Evolutionary conservation across 2,797 vertebrate genomes (phyloP), one percentile per base, ranked within the genome.

Genomic region (Catostomus latipinnis): DNA sequence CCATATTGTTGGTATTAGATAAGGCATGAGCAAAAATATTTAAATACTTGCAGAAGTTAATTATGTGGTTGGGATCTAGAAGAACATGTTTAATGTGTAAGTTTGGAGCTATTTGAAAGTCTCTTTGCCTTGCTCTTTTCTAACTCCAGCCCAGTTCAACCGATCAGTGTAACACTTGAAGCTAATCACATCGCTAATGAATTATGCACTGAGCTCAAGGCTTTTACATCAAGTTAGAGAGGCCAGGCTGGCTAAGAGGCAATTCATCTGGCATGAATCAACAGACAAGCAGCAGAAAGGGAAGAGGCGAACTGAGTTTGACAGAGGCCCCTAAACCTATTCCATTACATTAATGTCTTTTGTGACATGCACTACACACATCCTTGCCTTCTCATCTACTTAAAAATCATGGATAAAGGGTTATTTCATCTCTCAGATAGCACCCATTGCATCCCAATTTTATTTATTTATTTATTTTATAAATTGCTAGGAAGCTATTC

Each of bases 131-230:
- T 75, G 53, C 70, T 78, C 57, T 83, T 65, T 72, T 67, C 74
- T 67, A 48, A 60, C 72, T 74, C 53, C 53, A 58, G 53, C 67
- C 53, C 72, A 75, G 66, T 75, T 74, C 60, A 70, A 65, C 66
- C 56, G 65, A 80, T 83, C 72, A 83, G 66, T 65, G 66, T 80
- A 67, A 73, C 49, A 56, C 74, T 83, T 73, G 71, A 77, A 80
- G 61, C 74, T 81, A 81, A 83, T 81, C 78, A 83, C 67, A 81
- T 67, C 16, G 14, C 65, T 79, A 78, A 84, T 84, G 71, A 74
- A 84, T 83, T 72, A 83, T 80, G 71, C 71, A 78, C 71, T 60
- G 62, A 69, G 76, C 79, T 61, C 54, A 74, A 70, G 76, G 80
- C 79, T 76, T 62, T 76, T 66, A 75, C 74, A 76, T 72, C 22